Conservation (phyloP, 1,140 invertebrate genomes). For the Achatina immaculata region DNA sequence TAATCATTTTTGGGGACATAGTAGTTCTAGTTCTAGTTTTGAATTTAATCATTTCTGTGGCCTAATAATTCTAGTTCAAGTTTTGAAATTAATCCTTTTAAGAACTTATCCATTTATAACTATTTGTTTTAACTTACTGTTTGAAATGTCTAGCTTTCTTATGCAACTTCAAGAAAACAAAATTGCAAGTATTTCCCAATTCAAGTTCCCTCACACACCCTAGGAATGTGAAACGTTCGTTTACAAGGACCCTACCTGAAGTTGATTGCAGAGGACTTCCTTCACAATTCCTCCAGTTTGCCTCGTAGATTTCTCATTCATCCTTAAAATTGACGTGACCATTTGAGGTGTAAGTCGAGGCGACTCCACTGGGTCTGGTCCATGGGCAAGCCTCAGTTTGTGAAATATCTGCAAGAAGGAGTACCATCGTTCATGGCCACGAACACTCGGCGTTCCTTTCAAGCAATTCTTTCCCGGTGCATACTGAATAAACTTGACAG, state of each 20-base stretch:
- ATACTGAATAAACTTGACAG: not conserved
- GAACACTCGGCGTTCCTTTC: not conserved
- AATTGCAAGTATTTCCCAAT: no score
- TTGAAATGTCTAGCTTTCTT: no score
- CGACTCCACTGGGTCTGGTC: slow-evolving; percentile 46
- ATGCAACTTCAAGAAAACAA: no score
- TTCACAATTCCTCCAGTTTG: slow-evolving; percentile 55
- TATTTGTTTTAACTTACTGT: no score
- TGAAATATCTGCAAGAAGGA: slow-evolving; percentile 30
- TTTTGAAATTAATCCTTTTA: no score
- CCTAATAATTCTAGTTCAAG: no score
- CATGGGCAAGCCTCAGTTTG: slow-evolving; percentile 32
- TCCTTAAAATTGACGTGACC: slow-evolving; percentile 59
- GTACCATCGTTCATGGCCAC: slow-evolving; percentile 5
- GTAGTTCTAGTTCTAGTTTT: no score
- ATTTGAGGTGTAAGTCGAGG: slow-evolving; percentile 61
- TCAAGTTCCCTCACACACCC: no score
- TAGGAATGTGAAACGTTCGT: no score
- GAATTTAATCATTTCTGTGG: no score
- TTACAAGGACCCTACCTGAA: slow-evolving; percentile 74
- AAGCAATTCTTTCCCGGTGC: not conserved
- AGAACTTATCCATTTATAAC: no score
- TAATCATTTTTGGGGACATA: no score
- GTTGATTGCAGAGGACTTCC: slow-evolving; percentile 89
- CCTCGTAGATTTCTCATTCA: slow-evolving; percentile 54